Conservation (phyloP, 2,113 vertebrate species). For the Sylvia atricapilla region DNA sequence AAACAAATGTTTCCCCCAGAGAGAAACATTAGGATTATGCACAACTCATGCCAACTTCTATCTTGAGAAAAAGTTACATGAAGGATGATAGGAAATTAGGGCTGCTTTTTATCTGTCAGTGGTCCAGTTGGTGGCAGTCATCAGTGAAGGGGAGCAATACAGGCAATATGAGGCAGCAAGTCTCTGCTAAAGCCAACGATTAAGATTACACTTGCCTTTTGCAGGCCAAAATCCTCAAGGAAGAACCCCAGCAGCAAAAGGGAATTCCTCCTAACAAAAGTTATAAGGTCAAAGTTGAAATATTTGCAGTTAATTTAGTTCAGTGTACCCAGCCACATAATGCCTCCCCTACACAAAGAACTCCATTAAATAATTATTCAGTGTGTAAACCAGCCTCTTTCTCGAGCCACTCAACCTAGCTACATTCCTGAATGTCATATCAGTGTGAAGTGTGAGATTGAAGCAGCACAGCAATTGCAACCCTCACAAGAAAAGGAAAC, state of each 20-base stretch:
- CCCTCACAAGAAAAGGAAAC: slow-evolving; percentile 45
- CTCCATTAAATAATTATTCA: slow-evolving; percentile 21
- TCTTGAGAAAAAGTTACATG: background rate
- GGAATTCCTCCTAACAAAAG: background rate
- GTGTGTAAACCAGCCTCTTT: slow-evolving; percentile 1
- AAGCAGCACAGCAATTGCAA: slow-evolving; percentile 27
- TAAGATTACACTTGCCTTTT: background rate
- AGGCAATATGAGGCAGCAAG: background rate
- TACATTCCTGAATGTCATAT: background rate
- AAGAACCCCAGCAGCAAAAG: background rate
- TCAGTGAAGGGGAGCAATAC: background rate
- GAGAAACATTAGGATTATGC: background rate
- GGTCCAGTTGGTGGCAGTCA: background rate
- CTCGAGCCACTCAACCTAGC: slow-evolving; percentile 8
- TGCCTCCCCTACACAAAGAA: background rate
- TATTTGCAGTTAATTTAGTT: background rate
- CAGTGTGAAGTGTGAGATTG: slow-evolving; percentile 38
- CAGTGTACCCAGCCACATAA: background rate
- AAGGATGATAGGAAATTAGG: background rate
- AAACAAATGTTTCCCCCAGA: background rate
- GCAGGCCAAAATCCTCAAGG: background rate
- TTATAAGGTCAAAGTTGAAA: background rate
- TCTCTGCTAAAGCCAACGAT: background rate
- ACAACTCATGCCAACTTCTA: background rate
- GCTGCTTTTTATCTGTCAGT: background rate